These are phyloP conservation scores for Psittacula echo DNA, from an alignment of 2,797 vertebrate genomes.

Conservation along the genomic window DNA sequence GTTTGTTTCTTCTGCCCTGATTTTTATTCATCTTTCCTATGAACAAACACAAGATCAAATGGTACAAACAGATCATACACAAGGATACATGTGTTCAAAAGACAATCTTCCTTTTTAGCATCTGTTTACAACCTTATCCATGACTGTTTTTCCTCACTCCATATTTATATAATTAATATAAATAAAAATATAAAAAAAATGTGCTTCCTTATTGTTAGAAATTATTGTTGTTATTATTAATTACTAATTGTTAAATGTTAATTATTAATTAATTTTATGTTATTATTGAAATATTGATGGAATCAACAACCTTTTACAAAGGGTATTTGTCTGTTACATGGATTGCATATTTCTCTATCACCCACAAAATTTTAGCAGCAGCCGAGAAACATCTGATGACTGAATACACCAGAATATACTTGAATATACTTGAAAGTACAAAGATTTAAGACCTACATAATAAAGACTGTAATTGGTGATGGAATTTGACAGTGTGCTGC, in stretches of 20 bases:
- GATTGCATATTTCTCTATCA: neutral
- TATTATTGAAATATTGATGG: neutral
- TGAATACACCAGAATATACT: neutral
- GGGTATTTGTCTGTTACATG: rapidly evolving
- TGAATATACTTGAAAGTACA: neutral
- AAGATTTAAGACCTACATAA: constrained; percentile 17
- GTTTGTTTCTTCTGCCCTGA: rapidly evolving
- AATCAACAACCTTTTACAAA: neutral
- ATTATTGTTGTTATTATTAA: neutral
- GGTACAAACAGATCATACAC: neutral
- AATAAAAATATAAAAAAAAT: neutral
- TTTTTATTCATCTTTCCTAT: neutral
- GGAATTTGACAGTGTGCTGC: constrained; percentile 11
- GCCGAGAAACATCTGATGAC: neutral
- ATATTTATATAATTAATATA: neutral
- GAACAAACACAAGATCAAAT: neutral
- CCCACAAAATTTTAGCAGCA: neutral
- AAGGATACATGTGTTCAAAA: rapidly evolving
- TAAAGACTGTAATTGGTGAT: neutral
- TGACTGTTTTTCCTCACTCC: neutral
- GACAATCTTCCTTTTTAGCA: neutral
- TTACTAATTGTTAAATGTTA: neutral
- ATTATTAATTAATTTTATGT: neutral
- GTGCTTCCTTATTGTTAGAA: neutral
- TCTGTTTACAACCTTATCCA: neutral